phyloP scores from a whole-genome alignment of 2,797 vertebrate genomes.

The Sebastes goodei region DNA sequence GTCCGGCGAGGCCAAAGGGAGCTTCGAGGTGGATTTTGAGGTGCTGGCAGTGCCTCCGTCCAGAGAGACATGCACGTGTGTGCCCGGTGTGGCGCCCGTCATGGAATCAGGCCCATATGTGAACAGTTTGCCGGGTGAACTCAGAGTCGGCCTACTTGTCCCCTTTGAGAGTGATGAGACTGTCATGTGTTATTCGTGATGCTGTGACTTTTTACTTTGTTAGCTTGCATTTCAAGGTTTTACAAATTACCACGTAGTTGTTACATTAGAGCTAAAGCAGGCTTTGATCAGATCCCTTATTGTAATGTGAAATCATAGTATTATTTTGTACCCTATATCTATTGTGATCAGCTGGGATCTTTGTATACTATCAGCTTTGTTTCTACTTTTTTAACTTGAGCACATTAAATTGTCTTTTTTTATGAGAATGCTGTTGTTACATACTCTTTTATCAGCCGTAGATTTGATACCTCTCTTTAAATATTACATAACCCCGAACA shows the following conservation, averaged over 20 bases:
- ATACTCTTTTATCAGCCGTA: no score
- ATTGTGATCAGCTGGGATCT: not conserved
- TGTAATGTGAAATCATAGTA: constrained; percentile 31
- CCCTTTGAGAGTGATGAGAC: constrained; percentile 80
- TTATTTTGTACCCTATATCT: not conserved
- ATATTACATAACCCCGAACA: no score
- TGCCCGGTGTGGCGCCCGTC: constrained; percentile 59
- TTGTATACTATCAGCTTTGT: not conserved
- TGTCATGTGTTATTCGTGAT: not conserved
- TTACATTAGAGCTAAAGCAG: not conserved
- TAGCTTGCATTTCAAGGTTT: not conserved
- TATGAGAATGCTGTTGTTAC: not conserved
- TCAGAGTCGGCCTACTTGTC: not conserved
- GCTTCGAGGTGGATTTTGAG: constrained; percentile 87
- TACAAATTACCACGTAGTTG: not conserved
- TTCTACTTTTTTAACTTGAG: not conserved
- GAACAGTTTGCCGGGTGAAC: not conserved
- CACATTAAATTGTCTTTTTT: not conserved
- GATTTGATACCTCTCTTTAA: not conserved
- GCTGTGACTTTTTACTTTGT: not conserved
- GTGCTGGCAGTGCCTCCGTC: constrained; percentile 79
- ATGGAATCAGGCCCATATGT: constrained; percentile 66
- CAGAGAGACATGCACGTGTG: constrained; percentile 74
- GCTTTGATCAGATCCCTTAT: not conserved
- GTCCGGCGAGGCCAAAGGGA: constrained; percentile 83